Conservation (phyloP, 2,888 invertebrate genomes). For the Griposia aprilina region DNA sequence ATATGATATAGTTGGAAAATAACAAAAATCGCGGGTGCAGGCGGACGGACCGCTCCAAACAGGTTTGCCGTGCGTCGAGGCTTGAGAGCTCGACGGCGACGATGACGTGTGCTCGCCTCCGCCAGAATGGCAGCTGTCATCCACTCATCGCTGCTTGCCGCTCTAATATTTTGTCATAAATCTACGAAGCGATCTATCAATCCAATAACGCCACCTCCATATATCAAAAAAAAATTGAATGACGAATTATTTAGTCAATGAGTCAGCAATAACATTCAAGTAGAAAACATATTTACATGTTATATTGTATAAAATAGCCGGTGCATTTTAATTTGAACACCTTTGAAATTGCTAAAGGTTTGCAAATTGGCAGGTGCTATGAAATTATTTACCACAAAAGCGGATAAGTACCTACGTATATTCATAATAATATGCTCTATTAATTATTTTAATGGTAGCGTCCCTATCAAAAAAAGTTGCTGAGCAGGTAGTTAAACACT, state of each 20-base stretch:
- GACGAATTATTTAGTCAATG: conserved; percentile 2
- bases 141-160: conserved; percentile 33
- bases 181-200: conserved; percentile 23
- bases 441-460: neutral
- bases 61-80: conserved; percentile 82
- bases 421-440: neutral
- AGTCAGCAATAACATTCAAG: neutral
- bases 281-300: neutral
- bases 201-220: conserved; percentile 7
- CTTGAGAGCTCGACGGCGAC: conserved; percentile 60
- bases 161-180: conserved; percentile 55
- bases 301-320: neutral
- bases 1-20: conserved; percentile 77
- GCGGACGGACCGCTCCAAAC: conserved; percentile 78
- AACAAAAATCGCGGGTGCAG: conserved; percentile 81
- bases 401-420: neutral
- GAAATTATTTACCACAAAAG: neutral
- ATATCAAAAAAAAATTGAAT: neutral
- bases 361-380: conserved; percentile 12
- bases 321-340: conserved; percentile 6
- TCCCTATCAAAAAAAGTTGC: neutral
- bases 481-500: conserved; percentile 4
- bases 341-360: conserved; percentile 20
- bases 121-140: conserved; percentile 77
- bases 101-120: conserved; percentile 73